Base-by-base conservation (phyloP, 2,113 vertebrate species). In the Ptyas mucosa region DNA sequence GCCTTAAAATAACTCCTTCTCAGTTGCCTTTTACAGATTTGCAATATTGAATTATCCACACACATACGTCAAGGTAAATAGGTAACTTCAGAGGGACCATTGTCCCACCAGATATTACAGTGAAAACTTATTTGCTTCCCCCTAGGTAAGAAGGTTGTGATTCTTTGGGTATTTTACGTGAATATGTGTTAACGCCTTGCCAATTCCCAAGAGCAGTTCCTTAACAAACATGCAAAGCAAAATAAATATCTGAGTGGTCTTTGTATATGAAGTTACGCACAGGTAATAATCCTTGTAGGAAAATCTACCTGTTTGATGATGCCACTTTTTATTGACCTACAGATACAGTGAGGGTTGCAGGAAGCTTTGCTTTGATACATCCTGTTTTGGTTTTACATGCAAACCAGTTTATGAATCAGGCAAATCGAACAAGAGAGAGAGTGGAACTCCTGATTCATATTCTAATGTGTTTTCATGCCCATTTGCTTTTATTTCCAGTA, bases 401-500 rank as follows among this genome's bases (percentile, higher is more conserved):
- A 52, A 58, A 94, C 55, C 49, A 49, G 85, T 92, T 96, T 96
- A 96, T 94, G 95, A 97, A 94, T 93, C 95, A 93, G 92, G 93
- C 57, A 53, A 57, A 34, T 91, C 39, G 49, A 81, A 43, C 0
- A 1, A 81, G 69, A 81, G 18, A 21, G 18, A 81, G 18, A 21
- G 8, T 21, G 18, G 95, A 91, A 52, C 2, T 93, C 95, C 94
- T 95, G 97, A 97, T 96, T 98, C 95, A 87, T 96, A 89, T 43
- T 81, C 2, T 57, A 96, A 94, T 51, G n/a, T 95, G 95, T 94
- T 92, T 54, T 54, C 94, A 93, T 95, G 93, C 57, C 96, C 94
- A 69, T 69, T 69, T 95, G 95, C 95, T 97, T 93, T 87, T 96
- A 91, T 93, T 95, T 93, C 93, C 95, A 95, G 92, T 94, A 94